These are phyloP conservation scores for Leptinotarsa haldemani DNA, from an alignment of 2,888 invertebrate species.

Conservation along the genomic window DNA sequence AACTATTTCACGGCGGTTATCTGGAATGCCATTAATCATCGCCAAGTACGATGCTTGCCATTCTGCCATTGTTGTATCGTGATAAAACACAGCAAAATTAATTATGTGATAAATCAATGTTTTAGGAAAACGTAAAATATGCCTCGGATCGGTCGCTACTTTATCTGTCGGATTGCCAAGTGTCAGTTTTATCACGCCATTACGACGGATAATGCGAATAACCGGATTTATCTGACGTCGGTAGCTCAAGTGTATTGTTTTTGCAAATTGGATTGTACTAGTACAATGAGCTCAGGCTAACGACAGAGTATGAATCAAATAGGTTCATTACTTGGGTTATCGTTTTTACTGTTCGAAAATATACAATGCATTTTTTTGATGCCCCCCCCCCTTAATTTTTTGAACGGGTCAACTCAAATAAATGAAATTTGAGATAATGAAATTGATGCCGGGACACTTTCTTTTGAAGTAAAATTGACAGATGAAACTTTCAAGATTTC, in stretches of 20 bases:
- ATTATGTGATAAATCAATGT: conserved; percentile 49
- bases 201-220: conserved; percentile 15
- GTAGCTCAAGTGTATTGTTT: conserved; percentile 17
- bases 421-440: too few species aligned
- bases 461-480: too few species aligned
- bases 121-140: conserved; percentile 34
- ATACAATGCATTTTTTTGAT: too few species aligned
- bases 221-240: background rate
- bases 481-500: too few species aligned
- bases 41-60: conserved; percentile 38
- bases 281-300: background rate
- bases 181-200: conserved; percentile 15
- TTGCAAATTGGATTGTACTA: conserved; percentile 11
- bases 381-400: too few species aligned
- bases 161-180: conserved; percentile 13
- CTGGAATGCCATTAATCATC: conserved; percentile 33
- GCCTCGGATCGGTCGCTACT: conserved; percentile 13
- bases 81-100: conserved; percentile 53
- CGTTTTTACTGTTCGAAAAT: too few species aligned
- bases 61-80: conserved; percentile 46
- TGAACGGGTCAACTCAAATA: too few species aligned
- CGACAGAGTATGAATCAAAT: background rate
- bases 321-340: background rate
- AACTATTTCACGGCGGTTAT: conserved; percentile 34
- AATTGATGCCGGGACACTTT: too few species aligned